Evolutionary conservation across 2,888 invertebrate species (phyloP), one percentile per base, ranked within the genome.

Genomic region (Drepana falcataria): DNA sequence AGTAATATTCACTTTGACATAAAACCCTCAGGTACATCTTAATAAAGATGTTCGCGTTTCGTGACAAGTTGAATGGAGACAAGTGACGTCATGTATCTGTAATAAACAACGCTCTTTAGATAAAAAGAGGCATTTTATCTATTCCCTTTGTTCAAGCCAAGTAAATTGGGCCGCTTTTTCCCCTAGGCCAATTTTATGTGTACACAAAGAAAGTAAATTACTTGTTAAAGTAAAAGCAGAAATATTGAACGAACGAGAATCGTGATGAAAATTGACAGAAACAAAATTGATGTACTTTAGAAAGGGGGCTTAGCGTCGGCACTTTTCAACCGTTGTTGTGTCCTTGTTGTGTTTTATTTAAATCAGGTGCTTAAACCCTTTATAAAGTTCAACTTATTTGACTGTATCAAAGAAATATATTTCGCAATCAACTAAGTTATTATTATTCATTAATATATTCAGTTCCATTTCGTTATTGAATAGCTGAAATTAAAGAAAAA

Each of bases 141-240:
- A 51, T 51, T 51, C 40, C 9, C 40, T 51, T 51, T 51, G 51
- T 41, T 51, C 51, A 40, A 40, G 37, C 33, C 41, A 33, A 34
- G 40, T 9, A 34, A 51, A 34, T 51, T 41, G 51, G 40, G 40
- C 34, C 33, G 51, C 51, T 37, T 9, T 49, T 49, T 49, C 40
- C 51, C 44, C 44, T 44, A 51, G 21, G 40, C 7, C 37, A 40
- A 51, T 40, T 34, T 51, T 51, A 51, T 51, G 51, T 41, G 51
- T 51, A 51, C 51, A 37, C 41, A 51, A 51, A 51, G 41, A 40
- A 40, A 37, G 40, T 51, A 51, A 51, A 51, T 40, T 51, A 51
- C 51, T 37, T 34, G 41, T 51, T 51, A 21, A 6, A 40, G 51
- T 40, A 51, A 51, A 34, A 9, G 51, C 34, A 6, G 37, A 49